These are phyloP conservation scores for Bombyx mori DNA, from an alignment of 1,140 invertebrate species.

Conservation along the genomic window DNA sequence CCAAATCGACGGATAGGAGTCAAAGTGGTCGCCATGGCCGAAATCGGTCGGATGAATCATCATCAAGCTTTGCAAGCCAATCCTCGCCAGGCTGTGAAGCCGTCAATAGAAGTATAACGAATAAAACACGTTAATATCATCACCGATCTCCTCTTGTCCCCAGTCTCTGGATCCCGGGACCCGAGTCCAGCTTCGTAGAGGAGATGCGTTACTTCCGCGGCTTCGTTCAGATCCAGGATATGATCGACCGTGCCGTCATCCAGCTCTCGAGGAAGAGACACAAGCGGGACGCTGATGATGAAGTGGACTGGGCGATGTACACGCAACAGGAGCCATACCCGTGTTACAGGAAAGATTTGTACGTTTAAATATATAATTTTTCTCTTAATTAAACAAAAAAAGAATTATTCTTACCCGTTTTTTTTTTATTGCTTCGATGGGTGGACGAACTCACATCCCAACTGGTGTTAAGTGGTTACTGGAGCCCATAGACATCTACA, in stretches of 20 bases:
- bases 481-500: no score
- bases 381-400: neutral
- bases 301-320: slow-evolving; percentile 70
- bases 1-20: no score
- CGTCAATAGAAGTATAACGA: neutral
- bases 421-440: no score
- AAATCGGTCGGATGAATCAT: no score
- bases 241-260: slow-evolving; percentile 76
- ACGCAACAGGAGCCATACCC: slow-evolving; percentile 80
- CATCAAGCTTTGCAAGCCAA: no score
- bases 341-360: slow-evolving; percentile 75
- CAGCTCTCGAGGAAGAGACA: slow-evolving; percentile 33
- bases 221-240: slow-evolving; percentile 78
- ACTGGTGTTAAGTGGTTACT: no score
- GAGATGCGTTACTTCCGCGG: slow-evolving; percentile 78
- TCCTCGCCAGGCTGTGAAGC: no score
- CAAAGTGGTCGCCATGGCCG: no score
- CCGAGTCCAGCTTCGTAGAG: slow-evolving; percentile 74
- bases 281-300: slow-evolving; percentile 32
- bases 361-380: slow-evolving; percentile 30
- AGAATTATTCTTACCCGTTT: no score
- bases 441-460: no score
- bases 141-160: slow-evolving; percentile 3
- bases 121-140: neutral
- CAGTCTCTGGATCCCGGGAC: slow-evolving; percentile 77